phyloP scores from a whole-genome alignment of 2,797 vertebrate species.

The Cephalopachus bancanus region DNA sequence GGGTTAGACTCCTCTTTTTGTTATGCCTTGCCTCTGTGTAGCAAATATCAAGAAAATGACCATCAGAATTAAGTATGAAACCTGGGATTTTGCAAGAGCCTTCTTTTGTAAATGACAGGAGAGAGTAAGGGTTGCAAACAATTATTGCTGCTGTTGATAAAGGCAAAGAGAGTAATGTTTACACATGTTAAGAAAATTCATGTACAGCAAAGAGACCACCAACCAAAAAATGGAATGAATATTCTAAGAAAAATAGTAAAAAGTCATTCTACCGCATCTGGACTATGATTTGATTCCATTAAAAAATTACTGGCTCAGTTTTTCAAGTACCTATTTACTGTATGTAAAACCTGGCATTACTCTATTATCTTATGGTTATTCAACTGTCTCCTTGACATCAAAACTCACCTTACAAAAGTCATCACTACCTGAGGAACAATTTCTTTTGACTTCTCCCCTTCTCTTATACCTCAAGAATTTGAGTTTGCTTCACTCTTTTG shows the following conservation, averaged over 20 bases:
- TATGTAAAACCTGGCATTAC: not conserved
- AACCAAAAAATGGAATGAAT: not conserved
- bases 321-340: not conserved
- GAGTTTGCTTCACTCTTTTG: not conserved
- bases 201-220: not conserved
- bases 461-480: slow-evolving; percentile 25
- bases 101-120: not conserved
- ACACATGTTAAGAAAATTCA: slow-evolving; percentile 10
- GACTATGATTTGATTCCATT: slow-evolving; percentile 25
- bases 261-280: not conserved
- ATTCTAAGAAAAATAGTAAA: slow-evolving; percentile 46
- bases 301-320: not conserved
- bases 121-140: not conserved
- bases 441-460: slow-evolving; percentile 31
- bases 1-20: not conserved
- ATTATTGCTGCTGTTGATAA: not conserved
- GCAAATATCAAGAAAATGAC: not conserved
- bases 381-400: slow-evolving; percentile 18
- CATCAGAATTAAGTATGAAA: slow-evolving; percentile 41
- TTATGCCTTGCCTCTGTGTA: not conserved
- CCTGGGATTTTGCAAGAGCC: not conserved
- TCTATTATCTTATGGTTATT: not conserved
- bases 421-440: slow-evolving; percentile 48
- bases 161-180: not conserved
- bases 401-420: slow-evolving; percentile 49